Evolutionary conservation across 2,113 vertebrate genomes (phyloP).

Genomic region (Vicugna pacos): DNA sequence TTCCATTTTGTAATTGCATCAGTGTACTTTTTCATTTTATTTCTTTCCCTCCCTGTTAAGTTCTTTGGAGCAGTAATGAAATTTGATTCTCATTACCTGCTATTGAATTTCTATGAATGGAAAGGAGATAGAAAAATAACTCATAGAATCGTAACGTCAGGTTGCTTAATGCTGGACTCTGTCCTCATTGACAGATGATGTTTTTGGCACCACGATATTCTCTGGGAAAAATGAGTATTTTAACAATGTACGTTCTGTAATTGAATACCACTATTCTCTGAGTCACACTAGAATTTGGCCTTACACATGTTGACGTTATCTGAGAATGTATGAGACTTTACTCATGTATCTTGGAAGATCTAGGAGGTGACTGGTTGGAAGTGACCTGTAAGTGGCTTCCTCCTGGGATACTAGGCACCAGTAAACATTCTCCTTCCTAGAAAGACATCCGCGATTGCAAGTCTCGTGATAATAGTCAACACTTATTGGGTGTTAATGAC

Average conservation of each 20-base stretch:
- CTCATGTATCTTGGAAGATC: neutral
- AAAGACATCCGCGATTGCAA: neutral
- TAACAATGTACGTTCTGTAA: neutral
- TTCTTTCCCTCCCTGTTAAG: neutral
- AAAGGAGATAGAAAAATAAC: neutral
- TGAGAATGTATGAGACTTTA: neutral
- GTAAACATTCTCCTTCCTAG: neutral
- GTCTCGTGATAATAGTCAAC: neutral
- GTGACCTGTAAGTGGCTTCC: neutral
- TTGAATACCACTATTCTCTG: neutral
- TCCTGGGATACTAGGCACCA: too few species aligned
- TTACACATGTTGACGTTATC: neutral
- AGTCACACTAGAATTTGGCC: neutral
- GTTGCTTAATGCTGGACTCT: neutral
- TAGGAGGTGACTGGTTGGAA: neutral
- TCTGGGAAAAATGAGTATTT: conserved; percentile 10
- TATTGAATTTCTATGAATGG: conserved; percentile 43
- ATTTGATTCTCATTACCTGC: conserved; percentile 64
- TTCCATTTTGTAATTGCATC: conserved; percentile 59
- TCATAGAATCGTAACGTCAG: neutral
- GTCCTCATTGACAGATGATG: neutral
- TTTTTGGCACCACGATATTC: neutral
- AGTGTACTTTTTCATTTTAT: conserved; percentile 39
- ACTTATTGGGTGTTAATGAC: neutral
- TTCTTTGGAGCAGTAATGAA: conserved; percentile 58